These are phyloP conservation scores for Lepetodrilus schrolli DNA, from an alignment of 2,888 invertebrate genomes.

Conservation along the genomic window DNA sequence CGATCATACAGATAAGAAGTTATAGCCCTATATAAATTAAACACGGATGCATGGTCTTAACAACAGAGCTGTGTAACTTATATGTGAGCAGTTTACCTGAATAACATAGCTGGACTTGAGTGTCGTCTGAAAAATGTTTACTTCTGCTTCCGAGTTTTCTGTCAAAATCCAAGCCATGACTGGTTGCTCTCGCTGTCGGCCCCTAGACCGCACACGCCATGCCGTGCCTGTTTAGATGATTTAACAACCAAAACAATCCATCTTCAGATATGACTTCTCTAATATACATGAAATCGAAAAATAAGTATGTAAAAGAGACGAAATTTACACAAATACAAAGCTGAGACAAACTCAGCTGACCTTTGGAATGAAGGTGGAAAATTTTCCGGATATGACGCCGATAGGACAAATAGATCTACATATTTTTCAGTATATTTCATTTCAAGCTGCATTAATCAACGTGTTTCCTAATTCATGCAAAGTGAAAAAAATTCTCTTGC, in stretches of 20 bases:
- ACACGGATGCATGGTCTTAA: too few species aligned
- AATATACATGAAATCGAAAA: neutral
- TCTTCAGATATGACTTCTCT: neutral
- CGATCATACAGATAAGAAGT: too few species aligned
- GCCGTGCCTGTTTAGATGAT: neutral
- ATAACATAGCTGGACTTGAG: too few species aligned
- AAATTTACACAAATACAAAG: constrained; percentile 30
- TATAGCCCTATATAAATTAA: too few species aligned
- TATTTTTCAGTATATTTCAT: neutral
- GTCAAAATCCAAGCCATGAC: constrained; percentile 28
- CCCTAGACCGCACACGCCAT: neutral
- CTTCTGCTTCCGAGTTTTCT: constrained; percentile 31
- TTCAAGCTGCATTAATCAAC: neutral
- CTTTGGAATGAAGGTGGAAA: constrained; percentile 34
- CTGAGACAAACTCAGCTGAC: constrained; percentile 35
- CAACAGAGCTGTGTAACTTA: too few species aligned
- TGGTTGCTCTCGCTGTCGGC: neutral
- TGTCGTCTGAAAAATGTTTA: constrained; percentile 7
- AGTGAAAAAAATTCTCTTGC: too few species aligned
- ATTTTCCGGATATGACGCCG: constrained; percentile 15
- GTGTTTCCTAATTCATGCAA: too few species aligned
- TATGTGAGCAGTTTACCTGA: too few species aligned
- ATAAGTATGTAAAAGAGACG: constrained; percentile 26
- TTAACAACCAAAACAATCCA: neutral
- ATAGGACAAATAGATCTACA: neutral